These are phyloP conservation scores for Drosophila ercepeae DNA, from an alignment of 1,140 invertebrate genomes.

Conservation along the genomic window DNA sequence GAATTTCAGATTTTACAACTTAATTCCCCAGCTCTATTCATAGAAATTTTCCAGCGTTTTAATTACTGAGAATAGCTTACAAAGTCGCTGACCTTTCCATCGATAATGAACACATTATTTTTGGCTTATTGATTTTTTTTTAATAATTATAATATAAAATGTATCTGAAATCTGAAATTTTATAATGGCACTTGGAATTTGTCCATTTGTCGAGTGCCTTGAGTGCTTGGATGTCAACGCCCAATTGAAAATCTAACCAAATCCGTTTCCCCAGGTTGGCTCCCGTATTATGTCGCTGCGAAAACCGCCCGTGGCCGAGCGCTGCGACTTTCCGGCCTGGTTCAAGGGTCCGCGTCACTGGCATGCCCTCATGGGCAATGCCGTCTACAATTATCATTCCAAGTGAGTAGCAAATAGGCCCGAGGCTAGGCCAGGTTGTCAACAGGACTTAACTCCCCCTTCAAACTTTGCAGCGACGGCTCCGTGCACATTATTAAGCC, in stretches of 20 bases:
- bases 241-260: conserved; percentile 11
- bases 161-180: neutral
- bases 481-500: conserved; percentile 84
- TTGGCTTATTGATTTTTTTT: too few species aligned
- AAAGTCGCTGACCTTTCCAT: too few species aligned
- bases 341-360: conserved; percentile 83
- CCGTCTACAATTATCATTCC: conserved; percentile 83
- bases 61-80: neutral
- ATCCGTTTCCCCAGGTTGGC: conserved; percentile 63
- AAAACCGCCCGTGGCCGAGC: conserved; percentile 80
- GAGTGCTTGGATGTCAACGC: neutral
- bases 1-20: neutral
- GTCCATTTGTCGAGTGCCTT: neutral
- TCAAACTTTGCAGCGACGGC: conserved; percentile 68
- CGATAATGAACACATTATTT: too few species aligned
- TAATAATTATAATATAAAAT: too few species aligned
- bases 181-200: neutral
- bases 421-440: conserved; percentile 46
- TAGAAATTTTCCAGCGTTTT: neutral
- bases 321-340: conserved; percentile 83
- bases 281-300: conserved; percentile 83
- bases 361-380: conserved; percentile 83
- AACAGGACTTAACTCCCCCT: conserved; percentile 46
- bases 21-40: neutral
- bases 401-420: conserved; percentile 75